Base-by-base conservation (phyloP, 2,888 invertebrate genomes). In the Chrysolina oricalcia region DNA sequence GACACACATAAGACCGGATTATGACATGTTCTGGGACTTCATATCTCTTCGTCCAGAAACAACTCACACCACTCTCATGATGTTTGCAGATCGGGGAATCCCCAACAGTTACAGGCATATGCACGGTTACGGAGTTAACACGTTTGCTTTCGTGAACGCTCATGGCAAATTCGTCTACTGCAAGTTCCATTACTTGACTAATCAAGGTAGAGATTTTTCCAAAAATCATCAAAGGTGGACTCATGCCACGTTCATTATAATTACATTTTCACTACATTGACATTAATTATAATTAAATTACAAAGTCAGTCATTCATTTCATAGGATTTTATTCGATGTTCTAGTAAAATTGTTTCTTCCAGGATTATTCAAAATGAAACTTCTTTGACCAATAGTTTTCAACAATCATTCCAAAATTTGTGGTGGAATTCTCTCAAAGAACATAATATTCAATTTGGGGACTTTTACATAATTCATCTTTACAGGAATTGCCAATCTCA, bases 11-110 rank as follows among this genome's bases (percentile, higher is more conserved):
- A 96, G 97, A 89, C 83, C 82, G 2, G 98, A 98, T 89, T 91
- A 95, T 43, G 96, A 98, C 86, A 97, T 97, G 96, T 97, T 97
- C 87, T 98, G 98, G 98, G 98, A 98, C 88, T 98, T 98, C 86
- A 91, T 97, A 80, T 93, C 95, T 0, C 90, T 98, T 50, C 92
- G 98, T 62, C 96, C 97, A 0, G 98, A 98, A 89, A 91, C 95
- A 0, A 92, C 93, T 27, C 98, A 98, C 87, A 97, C 98, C 86
- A 89, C 93, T n/a, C 87, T 95, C 84, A 93, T 98, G 87, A 89
- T 97, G 82, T 98, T 97, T 88, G 93, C 96, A 21, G 98, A 98
- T 89, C 93, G 98, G 83, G 98, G 98, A 48, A 96, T 96, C 79
- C 98, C 98, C 9, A 96, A 97, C 87, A 97, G 98, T 27, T 94